phyloP scores from a whole-genome alignment of 2,888 invertebrate genomes.

The Brenthis daphne region DNA sequence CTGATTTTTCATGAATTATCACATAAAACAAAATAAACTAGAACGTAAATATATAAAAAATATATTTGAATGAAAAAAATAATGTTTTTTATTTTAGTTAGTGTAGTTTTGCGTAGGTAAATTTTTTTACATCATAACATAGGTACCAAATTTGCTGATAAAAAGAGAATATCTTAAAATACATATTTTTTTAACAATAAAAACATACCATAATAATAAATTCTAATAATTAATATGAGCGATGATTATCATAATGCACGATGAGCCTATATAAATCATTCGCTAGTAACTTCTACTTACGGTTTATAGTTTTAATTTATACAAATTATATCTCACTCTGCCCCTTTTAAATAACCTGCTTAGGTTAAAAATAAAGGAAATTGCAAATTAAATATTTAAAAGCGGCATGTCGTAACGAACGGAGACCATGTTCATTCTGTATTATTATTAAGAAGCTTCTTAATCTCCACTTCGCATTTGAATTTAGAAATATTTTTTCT shows the following conservation, averaged over 20 bases:
- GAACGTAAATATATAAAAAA: too few species aligned
- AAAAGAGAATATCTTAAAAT: too few species aligned
- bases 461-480: slow-evolving; percentile 56
- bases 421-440: slow-evolving; percentile 75
- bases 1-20: too few species aligned
- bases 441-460: slow-evolving; percentile 79
- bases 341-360: slow-evolving; percentile 33
- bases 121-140: too few species aligned
- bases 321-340: slow-evolving; percentile 59
- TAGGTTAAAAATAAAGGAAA: slow-evolving; percentile 65
- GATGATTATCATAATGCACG: slow-evolving; percentile 23
- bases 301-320: slow-evolving; percentile 56
- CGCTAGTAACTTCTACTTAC: slow-evolving; percentile 47
- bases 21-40: too few species aligned
- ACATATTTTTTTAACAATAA: too few species aligned
- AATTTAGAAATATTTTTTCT: slow-evolving; percentile 48
- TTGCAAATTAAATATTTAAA: slow-evolving; percentile 81
- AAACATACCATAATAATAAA: slow-evolving; percentile 6
- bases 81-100: too few species aligned
- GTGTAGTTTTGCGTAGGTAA: too few species aligned
- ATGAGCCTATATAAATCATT: slow-evolving; percentile 34
- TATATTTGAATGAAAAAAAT: too few species aligned
- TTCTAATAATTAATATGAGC: slow-evolving; percentile 19
- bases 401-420: slow-evolving; percentile 68
- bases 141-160: too few species aligned